Evolutionary conservation across 2,113 vertebrate genomes (phyloP).

Genomic region (Python bivittatus): DNA sequence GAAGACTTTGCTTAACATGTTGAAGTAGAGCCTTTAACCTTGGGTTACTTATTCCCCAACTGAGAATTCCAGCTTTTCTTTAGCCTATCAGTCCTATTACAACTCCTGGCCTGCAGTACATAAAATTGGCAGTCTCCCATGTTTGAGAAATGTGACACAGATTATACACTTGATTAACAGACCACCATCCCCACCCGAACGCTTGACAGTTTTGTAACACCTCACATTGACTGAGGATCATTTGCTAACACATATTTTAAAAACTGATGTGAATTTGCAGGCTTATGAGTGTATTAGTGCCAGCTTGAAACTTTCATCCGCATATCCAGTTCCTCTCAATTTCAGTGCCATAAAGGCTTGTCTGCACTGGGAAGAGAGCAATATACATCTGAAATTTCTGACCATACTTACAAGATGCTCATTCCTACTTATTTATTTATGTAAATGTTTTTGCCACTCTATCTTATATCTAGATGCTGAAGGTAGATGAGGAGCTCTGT

Average conservation of each 20-base stretch:
- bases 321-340: background rate
- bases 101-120: background rate
- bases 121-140: background rate
- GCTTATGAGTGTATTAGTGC: background rate
- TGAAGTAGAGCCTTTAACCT: background rate
- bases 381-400: background rate
- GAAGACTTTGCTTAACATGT: background rate
- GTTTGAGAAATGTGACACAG: conserved; percentile 11
- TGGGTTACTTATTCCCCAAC: background rate
- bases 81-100: background rate
- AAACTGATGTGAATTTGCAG: background rate
- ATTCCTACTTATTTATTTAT: background rate
- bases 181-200: background rate
- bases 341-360: background rate
- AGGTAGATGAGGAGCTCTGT: background rate
- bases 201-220: conserved; percentile 8
- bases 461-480: background rate
- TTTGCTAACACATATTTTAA: background rate
- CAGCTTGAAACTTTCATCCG: background rate
- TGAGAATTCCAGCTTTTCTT: conserved; percentile 3
- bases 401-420: background rate
- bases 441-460: background rate
- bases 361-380: background rate
- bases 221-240: background rate
- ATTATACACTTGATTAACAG: conserved; percentile 15